phyloP scores from a whole-genome alignment of 2,888 invertebrate genomes.

The Clanis bilineata region DNA sequence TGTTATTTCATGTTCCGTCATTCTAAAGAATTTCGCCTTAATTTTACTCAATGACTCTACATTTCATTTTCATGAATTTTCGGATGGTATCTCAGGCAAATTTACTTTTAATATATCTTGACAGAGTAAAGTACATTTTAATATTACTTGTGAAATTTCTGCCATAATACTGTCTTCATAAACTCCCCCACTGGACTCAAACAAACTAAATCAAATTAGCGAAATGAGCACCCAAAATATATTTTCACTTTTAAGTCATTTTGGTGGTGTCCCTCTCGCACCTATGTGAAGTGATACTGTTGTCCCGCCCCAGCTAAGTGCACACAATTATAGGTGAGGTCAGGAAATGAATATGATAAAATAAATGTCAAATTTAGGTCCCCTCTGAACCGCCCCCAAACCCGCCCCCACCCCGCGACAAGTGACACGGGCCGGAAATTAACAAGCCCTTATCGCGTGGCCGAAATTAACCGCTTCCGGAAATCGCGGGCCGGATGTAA shows the following conservation, averaged over 20 bases:
- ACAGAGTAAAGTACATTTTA: not conserved
- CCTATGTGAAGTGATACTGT: not conserved
- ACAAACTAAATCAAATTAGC: slow-evolving; percentile 10
- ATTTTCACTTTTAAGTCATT: slow-evolving; percentile 2
- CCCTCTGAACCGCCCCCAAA: not conserved
- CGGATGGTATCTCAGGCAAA: not conserved
- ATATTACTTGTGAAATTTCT: not conserved
- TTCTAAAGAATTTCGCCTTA: no score
- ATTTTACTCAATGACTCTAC: not conserved
- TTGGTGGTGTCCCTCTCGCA: not conserved
- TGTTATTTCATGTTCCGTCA: no score
- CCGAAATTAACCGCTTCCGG: slow-evolving; percentile 56
- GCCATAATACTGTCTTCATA: not conserved
- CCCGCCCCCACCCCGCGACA: slow-evolving; percentile 35
- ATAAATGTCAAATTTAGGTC: slow-evolving; percentile 15
- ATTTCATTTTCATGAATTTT: not conserved
- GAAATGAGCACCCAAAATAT: slow-evolving; percentile 8
- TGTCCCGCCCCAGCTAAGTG: not conserved
- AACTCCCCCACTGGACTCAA: not conserved
- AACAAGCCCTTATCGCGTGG: slow-evolving; percentile 58
- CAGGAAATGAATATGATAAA: slow-evolving; percentile 15
- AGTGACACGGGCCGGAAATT: slow-evolving; percentile 62
- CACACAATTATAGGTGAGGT: slow-evolving; percentile 8
- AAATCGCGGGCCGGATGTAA: slow-evolving; percentile 19
- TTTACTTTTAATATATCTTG: not conserved